These are phyloP conservation scores for Parascotia fuliginaria DNA, from an alignment of 2,888 invertebrate genomes.

Conservation along the genomic window DNA sequence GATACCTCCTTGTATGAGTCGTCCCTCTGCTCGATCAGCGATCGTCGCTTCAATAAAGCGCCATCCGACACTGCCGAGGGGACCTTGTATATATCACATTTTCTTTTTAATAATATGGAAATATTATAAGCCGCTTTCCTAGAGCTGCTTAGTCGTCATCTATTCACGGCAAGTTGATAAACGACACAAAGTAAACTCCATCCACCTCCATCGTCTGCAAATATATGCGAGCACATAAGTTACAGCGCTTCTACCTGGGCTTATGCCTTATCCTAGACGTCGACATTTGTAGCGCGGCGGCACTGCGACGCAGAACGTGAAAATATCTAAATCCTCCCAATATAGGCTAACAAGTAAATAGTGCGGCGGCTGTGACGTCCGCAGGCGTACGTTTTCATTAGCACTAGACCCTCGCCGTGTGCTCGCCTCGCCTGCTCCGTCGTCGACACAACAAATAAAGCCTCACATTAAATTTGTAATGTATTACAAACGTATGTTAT, in stretches of 20 bases:
- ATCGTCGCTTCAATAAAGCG: constrained; percentile 14
- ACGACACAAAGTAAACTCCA: too few relatives aligned
- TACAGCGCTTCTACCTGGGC: too few relatives aligned
- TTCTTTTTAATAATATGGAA: constrained; percentile 12
- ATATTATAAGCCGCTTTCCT: constrained; percentile 5
- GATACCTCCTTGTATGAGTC: neutral
- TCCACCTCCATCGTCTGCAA: too few relatives aligned
- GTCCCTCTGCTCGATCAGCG: constrained; percentile 10
- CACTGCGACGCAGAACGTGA: neutral
- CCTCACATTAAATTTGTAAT: too few relatives aligned
- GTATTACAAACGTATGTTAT: too few relatives aligned
- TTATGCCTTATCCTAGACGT: too few relatives aligned
- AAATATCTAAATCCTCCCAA: constrained; percentile 4
- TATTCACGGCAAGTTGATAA: too few relatives aligned
- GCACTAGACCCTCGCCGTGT: too few relatives aligned
- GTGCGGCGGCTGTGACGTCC: constrained; percentile 1
- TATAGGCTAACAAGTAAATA: constrained; percentile 21
- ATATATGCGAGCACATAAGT: too few relatives aligned
- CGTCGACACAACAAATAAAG: too few relatives aligned
- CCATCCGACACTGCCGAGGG: constrained; percentile 5
- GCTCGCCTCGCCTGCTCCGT: too few relatives aligned
- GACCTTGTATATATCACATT: neutral
- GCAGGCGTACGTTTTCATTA: constrained; percentile 17
- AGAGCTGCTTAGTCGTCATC: too few relatives aligned
- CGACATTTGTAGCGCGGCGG: neutral